Percentiles rank a stretch among this genome's conserved stretches.
Conservation (phyloP, 2,888 invertebrate species). For the Mongoloraphidia duomilia region DNA sequence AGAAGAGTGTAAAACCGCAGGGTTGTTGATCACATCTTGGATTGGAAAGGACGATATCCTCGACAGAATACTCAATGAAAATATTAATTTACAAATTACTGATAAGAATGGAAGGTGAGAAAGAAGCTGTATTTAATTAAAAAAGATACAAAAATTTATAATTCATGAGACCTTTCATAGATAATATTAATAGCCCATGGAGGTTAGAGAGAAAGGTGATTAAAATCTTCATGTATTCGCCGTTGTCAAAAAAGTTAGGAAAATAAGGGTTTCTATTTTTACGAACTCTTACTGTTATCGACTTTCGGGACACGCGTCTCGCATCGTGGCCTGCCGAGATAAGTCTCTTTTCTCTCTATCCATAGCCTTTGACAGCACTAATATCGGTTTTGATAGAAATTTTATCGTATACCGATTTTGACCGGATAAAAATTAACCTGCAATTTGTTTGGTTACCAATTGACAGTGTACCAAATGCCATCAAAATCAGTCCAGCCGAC, state of each 20-base stretch:
- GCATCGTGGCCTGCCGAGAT: too few species aligned
- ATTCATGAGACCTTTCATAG: background rate
- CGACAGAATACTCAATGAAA: conserved; percentile 36
- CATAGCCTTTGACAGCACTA: background rate
- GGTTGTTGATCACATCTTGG: conserved; percentile 46
- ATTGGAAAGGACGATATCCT: conserved; percentile 40
- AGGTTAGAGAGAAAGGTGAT: too few species aligned
- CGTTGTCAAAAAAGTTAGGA: too few species aligned
- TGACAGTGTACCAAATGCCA: too few species aligned
- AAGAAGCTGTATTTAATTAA: conserved; percentile 7
- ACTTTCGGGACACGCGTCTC: too few species aligned
- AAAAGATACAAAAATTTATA: conserved; percentile 1
- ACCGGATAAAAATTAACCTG: background rate
- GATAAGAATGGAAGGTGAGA: conserved; percentile 55
- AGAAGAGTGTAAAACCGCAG: conserved; percentile 33
- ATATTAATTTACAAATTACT: conserved; percentile 44
- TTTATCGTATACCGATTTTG: background rate
- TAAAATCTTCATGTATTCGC: too few species aligned
- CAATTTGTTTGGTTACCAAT: background rate
- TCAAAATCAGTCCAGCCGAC: background rate
- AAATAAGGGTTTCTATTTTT: too few species aligned
- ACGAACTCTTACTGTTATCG: too few species aligned
- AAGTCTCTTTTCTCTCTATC: too few species aligned
- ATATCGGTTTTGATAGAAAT: background rate
- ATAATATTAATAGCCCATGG: too few species aligned